phyloP scores from a whole-genome alignment of 2,888 invertebrate genomes.

The Metallyticus violacea region DNA sequence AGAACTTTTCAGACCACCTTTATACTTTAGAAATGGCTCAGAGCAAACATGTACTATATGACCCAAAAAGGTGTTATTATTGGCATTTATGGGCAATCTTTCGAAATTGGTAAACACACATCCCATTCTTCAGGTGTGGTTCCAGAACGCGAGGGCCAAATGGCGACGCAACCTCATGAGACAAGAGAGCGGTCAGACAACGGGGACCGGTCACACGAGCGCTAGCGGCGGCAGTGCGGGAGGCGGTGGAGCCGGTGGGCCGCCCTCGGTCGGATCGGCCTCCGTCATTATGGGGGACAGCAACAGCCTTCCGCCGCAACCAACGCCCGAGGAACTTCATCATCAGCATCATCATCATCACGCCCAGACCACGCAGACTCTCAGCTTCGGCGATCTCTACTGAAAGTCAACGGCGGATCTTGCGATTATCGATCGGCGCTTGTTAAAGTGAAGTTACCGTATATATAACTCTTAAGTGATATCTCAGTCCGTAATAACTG shows the following conservation, averaged over 20 bases:
- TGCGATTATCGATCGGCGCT: too few species aligned
- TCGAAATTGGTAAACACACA: too few species aligned
- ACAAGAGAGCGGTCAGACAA: constrained; percentile 59
- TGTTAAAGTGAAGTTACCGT: neutral
- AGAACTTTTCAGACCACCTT: too few species aligned
- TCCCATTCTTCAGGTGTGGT: constrained; percentile 80
- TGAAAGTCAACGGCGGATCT: constrained; percentile 40
- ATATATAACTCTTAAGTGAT: neutral
- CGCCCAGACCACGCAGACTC: constrained; percentile 29
- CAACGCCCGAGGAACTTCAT: constrained; percentile 43
- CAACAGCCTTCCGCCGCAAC: constrained; percentile 51
- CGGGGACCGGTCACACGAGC: constrained; percentile 30
- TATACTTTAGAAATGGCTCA: too few species aligned
- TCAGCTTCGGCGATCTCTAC: constrained; percentile 48
- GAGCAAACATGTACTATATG: too few species aligned
- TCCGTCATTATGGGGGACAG: constrained; percentile 51
- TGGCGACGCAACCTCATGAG: constrained; percentile 93
- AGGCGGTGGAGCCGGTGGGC: constrained; percentile 36
- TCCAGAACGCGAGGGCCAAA: constrained; percentile 98
- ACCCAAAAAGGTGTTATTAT: too few species aligned
- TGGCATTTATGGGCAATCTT: too few species aligned
- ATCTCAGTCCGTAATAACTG: too few species aligned
- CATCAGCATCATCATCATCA: constrained; percentile 27
- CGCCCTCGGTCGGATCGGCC: constrained; percentile 44
- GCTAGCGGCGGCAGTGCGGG: constrained; percentile 44